These are phyloP conservation scores for Gephyroberyx darwinii DNA, from an alignment of 2,797 vertebrate genomes.

Conservation along the genomic window DNA sequence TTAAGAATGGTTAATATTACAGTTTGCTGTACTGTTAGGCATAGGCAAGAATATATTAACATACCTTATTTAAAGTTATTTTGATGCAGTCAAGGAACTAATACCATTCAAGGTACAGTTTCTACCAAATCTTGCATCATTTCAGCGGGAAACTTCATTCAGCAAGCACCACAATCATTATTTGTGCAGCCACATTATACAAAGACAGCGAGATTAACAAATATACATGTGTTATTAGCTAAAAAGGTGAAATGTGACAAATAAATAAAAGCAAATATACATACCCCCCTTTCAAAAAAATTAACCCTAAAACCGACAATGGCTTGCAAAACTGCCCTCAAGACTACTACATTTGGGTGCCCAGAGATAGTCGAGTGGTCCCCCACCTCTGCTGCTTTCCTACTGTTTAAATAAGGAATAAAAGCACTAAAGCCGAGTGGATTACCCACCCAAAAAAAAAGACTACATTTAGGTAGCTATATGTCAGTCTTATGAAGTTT, in stretches of 20 bases:
- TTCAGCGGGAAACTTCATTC: slow-evolving; percentile 56
- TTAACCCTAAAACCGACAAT: slow-evolving; percentile 61
- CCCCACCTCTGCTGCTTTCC: slow-evolving; percentile 26
- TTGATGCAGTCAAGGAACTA: slow-evolving; percentile 34
- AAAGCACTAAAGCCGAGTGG: slow-evolving; percentile 12
- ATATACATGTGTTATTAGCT: slow-evolving; percentile 65
- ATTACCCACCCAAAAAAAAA: slow-evolving; percentile 14
- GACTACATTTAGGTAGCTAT: slow-evolving; percentile 37
- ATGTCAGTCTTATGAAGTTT: slow-evolving; percentile 44
- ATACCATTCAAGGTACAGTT: slow-evolving; percentile 37
- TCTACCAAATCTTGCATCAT: slow-evolving; percentile 38
- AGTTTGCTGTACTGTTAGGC: slow-evolving; percentile 50
- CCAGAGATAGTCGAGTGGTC: slow-evolving; percentile 8
- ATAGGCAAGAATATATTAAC: slow-evolving; percentile 45
- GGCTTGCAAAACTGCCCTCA: slow-evolving; percentile 36
- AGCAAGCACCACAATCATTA: slow-evolving; percentile 61
- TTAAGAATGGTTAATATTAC: slow-evolving; percentile 50
- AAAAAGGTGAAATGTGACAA: slow-evolving; percentile 69
- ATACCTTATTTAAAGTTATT: slow-evolving; percentile 43
- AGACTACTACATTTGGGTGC: slow-evolving; percentile 26
- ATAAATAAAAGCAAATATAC: slow-evolving; percentile 82
- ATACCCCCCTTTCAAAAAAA: slow-evolving; percentile 50
- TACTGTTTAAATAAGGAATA: slow-evolving; percentile 41
- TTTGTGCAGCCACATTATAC: slow-evolving; percentile 62
- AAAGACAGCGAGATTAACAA: slow-evolving; percentile 66